A percentile compares a stretch with the other conserved stretches of the same genome.
Conservation (phyloP, 2,888 invertebrate genomes). For the Callyntrura guangdongensis region DNA sequence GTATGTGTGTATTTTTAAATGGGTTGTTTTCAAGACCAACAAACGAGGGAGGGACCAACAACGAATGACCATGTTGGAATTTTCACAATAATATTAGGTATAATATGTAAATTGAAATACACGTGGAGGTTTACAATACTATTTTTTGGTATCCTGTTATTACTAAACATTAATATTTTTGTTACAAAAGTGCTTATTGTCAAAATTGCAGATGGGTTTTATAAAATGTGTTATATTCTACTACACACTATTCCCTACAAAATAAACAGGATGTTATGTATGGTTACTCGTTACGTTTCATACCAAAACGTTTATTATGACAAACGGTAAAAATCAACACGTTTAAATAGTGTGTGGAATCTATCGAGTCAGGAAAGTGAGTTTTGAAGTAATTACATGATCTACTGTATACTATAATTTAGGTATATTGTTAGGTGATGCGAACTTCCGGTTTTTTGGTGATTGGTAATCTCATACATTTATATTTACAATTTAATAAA, state of each 20-base stretch:
- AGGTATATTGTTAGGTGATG: not conserved
- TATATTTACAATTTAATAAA: not conserved
- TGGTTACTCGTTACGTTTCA: not conserved
- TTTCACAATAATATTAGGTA: not conserved
- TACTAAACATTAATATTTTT: not conserved
- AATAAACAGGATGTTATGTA: not conserved
- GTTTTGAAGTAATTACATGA: not conserved
- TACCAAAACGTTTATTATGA: not conserved
- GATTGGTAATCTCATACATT: slow-evolving; percentile 28
- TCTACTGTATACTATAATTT: not conserved
- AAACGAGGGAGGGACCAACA: too few species aligned
- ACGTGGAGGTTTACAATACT: not conserved
- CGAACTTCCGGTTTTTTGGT: slow-evolving; percentile 33
- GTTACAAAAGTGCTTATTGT: slow-evolving; percentile 66
- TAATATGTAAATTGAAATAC: not conserved
- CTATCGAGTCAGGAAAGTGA: too few species aligned
- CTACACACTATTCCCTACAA: not conserved
- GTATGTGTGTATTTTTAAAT: not conserved
- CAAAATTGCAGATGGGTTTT: slow-evolving; percentile 67
- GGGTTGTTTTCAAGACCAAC: too few species aligned
- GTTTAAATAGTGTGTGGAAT: not conserved
- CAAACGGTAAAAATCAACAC: not conserved
- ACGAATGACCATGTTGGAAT: not conserved
- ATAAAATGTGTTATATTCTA: not conserved
- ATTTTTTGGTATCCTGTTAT: not conserved